These are phyloP conservation scores for Platysteira castanea DNA, from an alignment of 2,113 vertebrate species.

Conservation along the genomic window DNA sequence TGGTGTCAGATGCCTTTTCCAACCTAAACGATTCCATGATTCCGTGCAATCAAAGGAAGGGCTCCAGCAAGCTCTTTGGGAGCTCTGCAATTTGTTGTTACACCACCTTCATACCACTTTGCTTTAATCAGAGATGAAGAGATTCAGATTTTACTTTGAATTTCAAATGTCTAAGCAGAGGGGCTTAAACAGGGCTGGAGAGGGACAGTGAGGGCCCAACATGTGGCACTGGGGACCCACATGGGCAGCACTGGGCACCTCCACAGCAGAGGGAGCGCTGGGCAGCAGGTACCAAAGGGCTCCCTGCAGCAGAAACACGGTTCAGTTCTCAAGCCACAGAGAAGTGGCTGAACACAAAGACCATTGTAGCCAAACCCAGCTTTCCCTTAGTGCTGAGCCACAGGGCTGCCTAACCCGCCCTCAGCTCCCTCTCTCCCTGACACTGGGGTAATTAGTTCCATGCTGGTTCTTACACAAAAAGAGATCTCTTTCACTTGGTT, in stretches of 20 bases:
- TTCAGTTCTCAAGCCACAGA: not conserved
- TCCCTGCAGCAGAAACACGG: not conserved
- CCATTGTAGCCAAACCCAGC: not conserved
- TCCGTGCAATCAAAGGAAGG: not conserved
- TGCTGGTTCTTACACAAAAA: not conserved
- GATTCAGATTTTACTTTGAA: not conserved
- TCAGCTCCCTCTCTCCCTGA: not conserved
- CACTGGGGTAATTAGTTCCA: not conserved
- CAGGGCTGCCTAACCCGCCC: not conserved
- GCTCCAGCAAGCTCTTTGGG: not conserved
- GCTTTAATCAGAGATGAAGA: not conserved
- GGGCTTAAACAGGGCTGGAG: not conserved
- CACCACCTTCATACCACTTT: not conserved
- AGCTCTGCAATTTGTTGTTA: not conserved
- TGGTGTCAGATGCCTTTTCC: not conserved
- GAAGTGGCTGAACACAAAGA: not conserved
- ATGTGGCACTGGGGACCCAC: accelerated
- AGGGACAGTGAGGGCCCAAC: not conserved
- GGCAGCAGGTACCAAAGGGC: not conserved
- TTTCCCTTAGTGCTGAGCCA: not conserved
- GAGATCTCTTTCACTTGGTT: constrained; percentile 3
- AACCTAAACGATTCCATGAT: not conserved
- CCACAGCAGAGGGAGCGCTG: not conserved
- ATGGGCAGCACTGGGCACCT: accelerated
- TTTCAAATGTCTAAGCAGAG: not conserved